Percentiles rank a stretch among this genome's conserved stretches.
Evolutionary conservation across 2,113 vertebrate genomes (phyloP).

Genomic region (Acrocephalus kingi): DNA sequence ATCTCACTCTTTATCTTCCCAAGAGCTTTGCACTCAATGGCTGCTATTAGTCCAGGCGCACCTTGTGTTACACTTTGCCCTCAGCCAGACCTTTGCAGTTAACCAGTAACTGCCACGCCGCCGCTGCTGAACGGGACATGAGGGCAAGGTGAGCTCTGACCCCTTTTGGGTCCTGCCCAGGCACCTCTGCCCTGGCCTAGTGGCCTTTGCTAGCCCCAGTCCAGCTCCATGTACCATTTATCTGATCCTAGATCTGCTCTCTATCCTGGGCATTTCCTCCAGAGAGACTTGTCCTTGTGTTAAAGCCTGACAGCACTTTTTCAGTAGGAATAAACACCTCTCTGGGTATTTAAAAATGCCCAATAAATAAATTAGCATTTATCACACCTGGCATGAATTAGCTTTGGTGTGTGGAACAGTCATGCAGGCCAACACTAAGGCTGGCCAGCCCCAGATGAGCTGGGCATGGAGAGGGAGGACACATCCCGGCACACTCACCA

Average conservation of each 20-base stretch:
- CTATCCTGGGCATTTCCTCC: not conserved
- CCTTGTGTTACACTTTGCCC: not conserved
- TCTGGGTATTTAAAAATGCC: not conserved
- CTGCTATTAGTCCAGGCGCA: not conserved
- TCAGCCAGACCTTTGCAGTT: not conserved
- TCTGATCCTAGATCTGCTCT: not conserved
- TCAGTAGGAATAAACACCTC: not conserved
- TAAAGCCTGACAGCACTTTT: not conserved
- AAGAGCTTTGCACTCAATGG: not conserved
- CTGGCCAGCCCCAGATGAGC: not conserved
- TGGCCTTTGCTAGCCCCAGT: not conserved
- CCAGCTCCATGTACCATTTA: not conserved
- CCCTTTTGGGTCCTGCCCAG: not conserved
- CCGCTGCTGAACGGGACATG: rapidly evolving
- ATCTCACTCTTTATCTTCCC: not conserved
- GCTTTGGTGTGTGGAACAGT: not conserved
- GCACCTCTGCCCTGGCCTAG: not conserved
- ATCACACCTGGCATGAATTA: not conserved
- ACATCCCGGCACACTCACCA: slow-evolving; percentile 52
- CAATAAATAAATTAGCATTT: not conserved
- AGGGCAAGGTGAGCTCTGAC: not conserved
- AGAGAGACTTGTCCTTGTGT: not conserved
- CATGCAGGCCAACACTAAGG: rapidly evolving
- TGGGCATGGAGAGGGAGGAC: not conserved
- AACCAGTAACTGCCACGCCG: not conserved